Evolutionary conservation across 2,888 invertebrate species (phyloP).

Genomic region (Rugalucina vietnamica): DNA sequence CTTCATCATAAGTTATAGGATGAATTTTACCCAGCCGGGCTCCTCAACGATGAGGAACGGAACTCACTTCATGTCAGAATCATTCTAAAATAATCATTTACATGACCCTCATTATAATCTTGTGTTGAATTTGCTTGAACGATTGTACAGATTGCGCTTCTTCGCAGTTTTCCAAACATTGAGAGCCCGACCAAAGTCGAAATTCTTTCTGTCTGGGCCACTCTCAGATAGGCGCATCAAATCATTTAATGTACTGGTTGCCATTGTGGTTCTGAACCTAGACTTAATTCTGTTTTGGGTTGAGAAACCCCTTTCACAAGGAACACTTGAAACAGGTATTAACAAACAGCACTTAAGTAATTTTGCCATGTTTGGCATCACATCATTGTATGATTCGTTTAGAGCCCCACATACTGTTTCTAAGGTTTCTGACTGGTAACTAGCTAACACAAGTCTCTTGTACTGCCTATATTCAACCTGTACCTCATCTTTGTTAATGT

Average conservation of each 20-base stretch:
- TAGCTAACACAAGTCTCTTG: conserved; percentile 37
- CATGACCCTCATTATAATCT: too few species aligned
- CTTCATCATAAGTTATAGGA: too few species aligned
- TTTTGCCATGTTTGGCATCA: conserved; percentile 31
- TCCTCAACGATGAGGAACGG: too few species aligned
- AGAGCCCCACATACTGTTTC: not conserved
- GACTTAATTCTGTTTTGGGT: conserved; percentile 34
- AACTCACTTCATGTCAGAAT: too few species aligned
- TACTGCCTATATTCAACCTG: conserved; percentile 41
- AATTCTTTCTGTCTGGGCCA: conserved; percentile 17
- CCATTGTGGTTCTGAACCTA: conserved; percentile 24
- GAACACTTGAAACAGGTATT: conserved; percentile 26
- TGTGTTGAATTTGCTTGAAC: not conserved
- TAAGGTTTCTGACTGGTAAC: not conserved
- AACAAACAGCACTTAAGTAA: conserved; percentile 23
- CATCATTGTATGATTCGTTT: conserved; percentile 11
- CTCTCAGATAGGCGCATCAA: conserved; percentile 41
- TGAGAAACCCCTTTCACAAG: conserved; percentile 41
- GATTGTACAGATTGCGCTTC: not conserved
- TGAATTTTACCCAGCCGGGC: too few species aligned
- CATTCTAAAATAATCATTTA: too few species aligned
- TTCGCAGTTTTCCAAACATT: conserved; percentile 21
- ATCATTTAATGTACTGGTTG: conserved; percentile 19
- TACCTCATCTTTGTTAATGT: not conserved
- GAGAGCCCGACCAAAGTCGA: conserved; percentile 28